These are phyloP conservation scores for Indri indri DNA, from an alignment of 2,113 vertebrate genomes.

Conservation along the genomic window DNA sequence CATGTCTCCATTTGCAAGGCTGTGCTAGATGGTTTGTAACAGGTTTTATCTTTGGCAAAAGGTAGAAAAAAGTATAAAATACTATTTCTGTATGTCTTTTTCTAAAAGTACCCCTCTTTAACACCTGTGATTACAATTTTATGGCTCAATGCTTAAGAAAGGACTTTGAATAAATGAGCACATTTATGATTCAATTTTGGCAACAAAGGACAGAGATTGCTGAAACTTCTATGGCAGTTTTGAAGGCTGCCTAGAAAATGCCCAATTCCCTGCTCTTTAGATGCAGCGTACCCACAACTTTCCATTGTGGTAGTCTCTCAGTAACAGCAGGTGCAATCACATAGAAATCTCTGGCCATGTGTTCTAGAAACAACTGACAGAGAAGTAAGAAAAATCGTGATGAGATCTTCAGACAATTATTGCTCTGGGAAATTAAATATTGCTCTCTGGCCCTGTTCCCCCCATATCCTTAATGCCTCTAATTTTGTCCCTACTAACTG, in stretches of 20 bases:
- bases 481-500: not conserved
- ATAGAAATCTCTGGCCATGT: not conserved
- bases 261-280: not conserved
- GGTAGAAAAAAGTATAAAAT: constrained; percentile 9
- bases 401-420: not conserved
- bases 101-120: constrained; percentile 41
- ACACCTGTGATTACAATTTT: constrained; percentile 56
- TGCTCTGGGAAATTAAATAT: constrained; percentile 7
- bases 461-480: not conserved
- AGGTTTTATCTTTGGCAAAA: not conserved
- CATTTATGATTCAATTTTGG: not conserved
- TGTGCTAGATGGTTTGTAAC: not conserved
- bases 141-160: not conserved
- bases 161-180: constrained; percentile 34
- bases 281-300: not conserved
- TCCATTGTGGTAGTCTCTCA: not conserved
- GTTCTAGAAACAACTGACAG: constrained; percentile 1
- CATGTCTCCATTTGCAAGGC: not conserved
- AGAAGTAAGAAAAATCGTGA: not conserved
- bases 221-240: not conserved
- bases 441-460: not conserved
- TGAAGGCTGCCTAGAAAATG: constrained; percentile 15
- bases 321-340: not conserved
- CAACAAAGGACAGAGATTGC: not conserved
- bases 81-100: not conserved